Base-by-base conservation (phyloP, 2,797 vertebrate species). In the Pachyuromys duprasi region DNA sequence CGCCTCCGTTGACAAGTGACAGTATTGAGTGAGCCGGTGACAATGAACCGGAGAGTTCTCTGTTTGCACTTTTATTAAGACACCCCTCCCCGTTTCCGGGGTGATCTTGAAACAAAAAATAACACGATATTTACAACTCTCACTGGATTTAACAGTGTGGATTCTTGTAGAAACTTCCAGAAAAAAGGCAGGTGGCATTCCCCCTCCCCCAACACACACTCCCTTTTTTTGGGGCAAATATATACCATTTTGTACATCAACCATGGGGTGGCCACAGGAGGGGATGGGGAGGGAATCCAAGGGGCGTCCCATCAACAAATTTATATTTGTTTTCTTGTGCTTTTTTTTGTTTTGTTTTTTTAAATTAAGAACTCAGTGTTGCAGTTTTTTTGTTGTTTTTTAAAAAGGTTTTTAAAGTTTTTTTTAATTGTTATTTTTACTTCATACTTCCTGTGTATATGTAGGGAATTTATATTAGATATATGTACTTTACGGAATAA, bases 391-490 rank as follows among this genome's bases (percentile, higher is more conserved):
- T 93, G 75, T 97, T 95, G 91, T 92, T 88, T 96, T 97, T 96
- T 91, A 74, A 82, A 78, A 78, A 82, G 28, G 20, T 65, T 97
- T 92, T 75, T 93, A 78, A 91, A 94, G 69, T 3, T 93, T 97
- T 98, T 98, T 99, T 97, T 98, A 98, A 98, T 98, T 98, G 99
- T 98, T 98, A 99, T 99, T 98, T 99, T 99, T 99, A 99, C 99
- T 98, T 99, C 99, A 99, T 99, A 98, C 98, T 98, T 99, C 99
- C 98, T 99, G 98, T 99, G 99, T 99, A 99, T 99, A 99, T 99
- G 99, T 99, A 99, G 99, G 99, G 99, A 99, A 99, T 99, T 99
- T 99, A 99, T 99, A 99, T 99, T 99, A 78, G 98, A 98, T 98
- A 98, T 98, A 98, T 98, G 98, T 98, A 98, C 98, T 99, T 99